Base-by-base conservation (phyloP, 2,888 invertebrate genomes). In the Trileptium ribeirensis region DNA sequence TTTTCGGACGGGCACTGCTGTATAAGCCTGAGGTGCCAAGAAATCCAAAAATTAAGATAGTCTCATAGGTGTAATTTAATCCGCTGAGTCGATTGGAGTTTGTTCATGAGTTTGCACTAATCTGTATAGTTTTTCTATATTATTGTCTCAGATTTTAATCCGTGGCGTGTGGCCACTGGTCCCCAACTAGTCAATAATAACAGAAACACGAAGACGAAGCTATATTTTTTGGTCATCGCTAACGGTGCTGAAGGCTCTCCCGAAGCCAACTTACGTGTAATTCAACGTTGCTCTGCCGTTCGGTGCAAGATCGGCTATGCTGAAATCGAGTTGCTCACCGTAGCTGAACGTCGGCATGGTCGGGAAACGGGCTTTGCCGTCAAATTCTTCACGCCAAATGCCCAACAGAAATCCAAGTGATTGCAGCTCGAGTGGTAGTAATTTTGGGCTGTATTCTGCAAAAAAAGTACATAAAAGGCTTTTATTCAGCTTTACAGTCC, bases 301-400 rank as follows among this genome's bases (percentile, higher is more conserved):
- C 67, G 85, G 83, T 33, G 84, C 83, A 67, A 84, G 83, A 39
- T 87, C 87, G 33, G 87, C 85, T 51, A 88, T 84, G 33, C 84
- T 85, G 80, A 88, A 86, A 75, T 86, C 85, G 67, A 88, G 84
- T 82, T 88, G 85, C 81, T 88, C 88, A 36, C 88, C 88, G 74
- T 87, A 88, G 24, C 87, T 88, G 83, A 88, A 88, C 81, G 87
- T 87, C 1, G 87, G 87, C 67, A 87, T 87, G 3, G 87, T 88
- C 2, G 88, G 88, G 81, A 87, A 88, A 78, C 85, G 85, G 1
- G 87, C 87, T 80, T 87, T 87, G 81, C 87, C 87, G 36, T 86
- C 86, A 80, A 88, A 88, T 81, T 88, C 88, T 1, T 86, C 86
- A n/a, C 88, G 82, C 88, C 88, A 88, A 79, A 85, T 86, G 37